These are phyloP conservation scores for Hyperoplus immaculatus DNA, from an alignment of 2,797 vertebrate species.

Conservation along the genomic window DNA sequence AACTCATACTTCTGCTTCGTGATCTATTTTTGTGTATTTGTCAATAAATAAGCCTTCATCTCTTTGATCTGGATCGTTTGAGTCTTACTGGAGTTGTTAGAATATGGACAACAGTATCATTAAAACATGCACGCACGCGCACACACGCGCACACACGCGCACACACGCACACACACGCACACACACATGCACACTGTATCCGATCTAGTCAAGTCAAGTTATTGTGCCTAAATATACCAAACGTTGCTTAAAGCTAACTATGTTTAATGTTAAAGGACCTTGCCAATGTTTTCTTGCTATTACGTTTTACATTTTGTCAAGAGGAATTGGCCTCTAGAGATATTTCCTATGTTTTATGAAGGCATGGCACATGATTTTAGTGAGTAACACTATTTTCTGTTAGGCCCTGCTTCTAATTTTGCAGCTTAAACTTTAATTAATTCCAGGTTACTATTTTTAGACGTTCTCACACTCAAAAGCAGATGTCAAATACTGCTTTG, in stretches of 20 bases:
- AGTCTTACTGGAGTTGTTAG: neutral
- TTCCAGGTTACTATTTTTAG: neutral
- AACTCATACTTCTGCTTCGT: constrained; percentile 61
- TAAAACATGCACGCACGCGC: too few species aligned
- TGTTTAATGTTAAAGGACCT: too few species aligned
- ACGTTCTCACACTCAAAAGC: neutral
- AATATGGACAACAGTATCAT: too few species aligned
- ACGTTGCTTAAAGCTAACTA: too few species aligned
- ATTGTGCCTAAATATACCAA: too few species aligned
- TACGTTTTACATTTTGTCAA: neutral
- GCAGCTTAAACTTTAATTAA: neutral
- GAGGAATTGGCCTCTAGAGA: neutral
- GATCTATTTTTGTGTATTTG: constrained; percentile 70
- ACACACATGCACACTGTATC: too few species aligned
- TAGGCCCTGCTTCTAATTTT: neutral
- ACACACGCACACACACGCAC: too few species aligned
- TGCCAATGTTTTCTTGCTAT: too few species aligned
- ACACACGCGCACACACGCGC: too few species aligned
- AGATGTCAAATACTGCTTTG: neutral
- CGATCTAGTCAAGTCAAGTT: too few species aligned
- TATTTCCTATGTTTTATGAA: neutral
- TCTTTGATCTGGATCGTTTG: constrained; percentile 18
- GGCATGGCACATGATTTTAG: neutral
- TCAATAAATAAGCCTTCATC: constrained; percentile 77
- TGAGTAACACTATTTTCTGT: neutral